Base-by-base conservation (phyloP, 2,797 vertebrate species). In the Protosalanx chinensis region DNA sequence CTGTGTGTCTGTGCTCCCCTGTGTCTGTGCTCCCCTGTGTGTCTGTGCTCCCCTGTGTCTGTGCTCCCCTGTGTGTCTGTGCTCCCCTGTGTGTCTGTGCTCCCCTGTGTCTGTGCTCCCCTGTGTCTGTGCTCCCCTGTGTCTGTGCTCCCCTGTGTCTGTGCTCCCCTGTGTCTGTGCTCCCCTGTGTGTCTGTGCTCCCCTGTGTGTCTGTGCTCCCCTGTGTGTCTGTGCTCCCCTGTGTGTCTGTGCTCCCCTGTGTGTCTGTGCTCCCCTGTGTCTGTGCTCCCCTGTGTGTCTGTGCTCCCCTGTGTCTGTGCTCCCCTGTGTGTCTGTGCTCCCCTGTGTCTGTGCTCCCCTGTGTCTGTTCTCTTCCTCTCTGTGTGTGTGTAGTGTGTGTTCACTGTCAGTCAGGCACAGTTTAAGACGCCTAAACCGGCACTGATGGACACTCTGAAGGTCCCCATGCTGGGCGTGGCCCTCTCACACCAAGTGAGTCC, bases 381-480 rank as follows among this genome's bases (percentile, higher is more conserved):
- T 68, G 49, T 68, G 49, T 56, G 27, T 86, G 80, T 88, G 91
- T 90, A 99, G 97, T 98, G 94, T 94, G 93, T 97, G 89, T 96
- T 95, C 86, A 97, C 96, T 87, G 91, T 97, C 90, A 96, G 95
- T 93, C 96, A 97, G 80, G 94, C 96, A 90, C 94, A 95, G 86
- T 95, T 94, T 93, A 96, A 97, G 95, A 94, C 93, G 88, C 90
- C 94, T 92, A 92, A 94, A 93, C 92, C 96, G 87, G 91, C 95
- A 92, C 93, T 96, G 87, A 94, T 91, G 91, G 95, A 97, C 90
- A 97, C 93, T 89, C 92, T 97, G 93, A 97, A 95, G 93, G 95
- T 97, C 82, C 96, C 96, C 86, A 82, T 95, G 93, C 92, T 95
- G 92, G 93, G 93, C 89, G 92, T 89, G 94, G 93, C 94, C 92